A percentile compares a stretch with the other conserved stretches of the same genome.
phyloP scores from a whole-genome alignment of 2,888 invertebrate species.

The Amitus sp. region DNA sequence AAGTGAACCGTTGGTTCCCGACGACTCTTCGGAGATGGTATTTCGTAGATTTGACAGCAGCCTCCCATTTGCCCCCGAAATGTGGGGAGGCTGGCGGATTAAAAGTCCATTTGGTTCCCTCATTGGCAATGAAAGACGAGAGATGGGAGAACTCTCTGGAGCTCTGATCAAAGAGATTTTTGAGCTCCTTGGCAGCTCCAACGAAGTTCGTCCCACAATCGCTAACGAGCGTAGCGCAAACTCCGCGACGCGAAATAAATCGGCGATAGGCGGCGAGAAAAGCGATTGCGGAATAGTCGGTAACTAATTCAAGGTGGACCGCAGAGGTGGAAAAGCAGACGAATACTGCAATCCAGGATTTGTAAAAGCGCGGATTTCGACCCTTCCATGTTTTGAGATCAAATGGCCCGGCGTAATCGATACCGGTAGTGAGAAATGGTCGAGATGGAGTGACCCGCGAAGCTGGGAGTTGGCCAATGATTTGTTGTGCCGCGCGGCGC shows the following conservation, averaged over 20 bases:
- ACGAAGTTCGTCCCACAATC: background rate
- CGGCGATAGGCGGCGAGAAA: no score
- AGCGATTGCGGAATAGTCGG: no score
- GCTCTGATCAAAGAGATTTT: no score
- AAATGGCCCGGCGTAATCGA: background rate
- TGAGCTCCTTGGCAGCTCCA: no score
- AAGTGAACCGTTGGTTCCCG: background rate
- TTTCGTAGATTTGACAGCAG: constrained; percentile 8
- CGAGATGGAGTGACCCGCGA: background rate
- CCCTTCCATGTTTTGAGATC: no score
- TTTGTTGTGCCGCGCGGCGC: no score
- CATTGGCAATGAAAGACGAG: no score
- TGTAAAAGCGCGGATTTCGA: background rate
- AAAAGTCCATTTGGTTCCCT: constrained; percentile 14
- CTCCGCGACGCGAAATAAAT: background rate
- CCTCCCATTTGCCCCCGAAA: constrained; percentile 16
- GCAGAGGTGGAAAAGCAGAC: background rate
- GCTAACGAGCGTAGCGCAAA: background rate
- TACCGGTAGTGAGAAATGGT: background rate
- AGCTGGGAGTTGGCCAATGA: no score
- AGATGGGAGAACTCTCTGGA: no score
- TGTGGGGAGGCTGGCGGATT: constrained; percentile 20
- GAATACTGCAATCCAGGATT: background rate
- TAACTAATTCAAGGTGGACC: background rate
- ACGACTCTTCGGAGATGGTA: constrained; percentile 5